Base-by-base conservation (phyloP, 2,888 invertebrate genomes). In the Onthophagus sagittarius region DNA sequence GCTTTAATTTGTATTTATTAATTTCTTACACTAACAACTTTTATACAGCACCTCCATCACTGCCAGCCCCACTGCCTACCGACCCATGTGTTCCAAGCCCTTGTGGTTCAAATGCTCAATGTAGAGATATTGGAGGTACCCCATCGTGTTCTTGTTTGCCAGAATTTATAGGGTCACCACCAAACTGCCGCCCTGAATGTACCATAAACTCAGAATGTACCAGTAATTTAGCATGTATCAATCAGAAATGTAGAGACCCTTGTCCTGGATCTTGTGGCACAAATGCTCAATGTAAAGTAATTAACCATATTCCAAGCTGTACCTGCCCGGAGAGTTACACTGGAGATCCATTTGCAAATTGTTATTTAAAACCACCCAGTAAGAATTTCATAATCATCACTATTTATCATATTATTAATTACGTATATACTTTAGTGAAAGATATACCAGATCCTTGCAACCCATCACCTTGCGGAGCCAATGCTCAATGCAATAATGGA, bases 51-150 rank as follows among this genome's bases (percentile, higher is more conserved):
- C 79, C 78, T 62, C 75, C 76, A 62, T 77, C 76, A 23, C 23
- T 23, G 63, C 77, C 87, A 65, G 71, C 73, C 72, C 83, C 83
- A 71, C 82, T 83, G 65, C 82, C 85, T 69, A 79, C 83, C 2
- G 88, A 89, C 78, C 91, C 91, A 2, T 93, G 92, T 78, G 85
- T 89, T 64, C 94, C 94, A 73, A 91, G 93, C 39, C 94, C 94
- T 0, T 94, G 94, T 80, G 94, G 94, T 13, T 90, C 93, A 5
- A 93, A 94, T 82, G 91, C 93, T 77, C 88, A 92, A 81, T 95
- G 95, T 81, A 90, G 90, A 73, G 91, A 91, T 80, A 84, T 90
- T 72, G 81, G 81, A 39, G 81, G 81, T 77, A 82, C 78, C 79
- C 91, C 92, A 5, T 90, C 92, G 0, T 91, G 91, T 78, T 87